A percentile compares a stretch with the other conserved stretches of the same genome.
These are phyloP conservation scores for Molossus alvarezi DNA, from an alignment of 2,797 vertebrate genomes.

Conservation along the genomic window DNA sequence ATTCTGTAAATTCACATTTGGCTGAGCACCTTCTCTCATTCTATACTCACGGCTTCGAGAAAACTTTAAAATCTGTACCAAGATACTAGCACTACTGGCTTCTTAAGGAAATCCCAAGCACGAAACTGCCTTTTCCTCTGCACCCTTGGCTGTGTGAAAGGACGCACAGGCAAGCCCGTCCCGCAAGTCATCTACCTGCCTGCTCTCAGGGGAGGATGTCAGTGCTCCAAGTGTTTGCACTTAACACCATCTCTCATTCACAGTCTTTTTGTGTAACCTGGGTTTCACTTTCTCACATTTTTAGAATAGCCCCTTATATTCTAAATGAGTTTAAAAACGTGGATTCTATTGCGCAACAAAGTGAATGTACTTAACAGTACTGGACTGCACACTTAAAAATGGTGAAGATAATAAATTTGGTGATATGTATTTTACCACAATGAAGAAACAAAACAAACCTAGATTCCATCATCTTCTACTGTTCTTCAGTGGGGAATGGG, in stretches of 20 bases:
- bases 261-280: not conserved
- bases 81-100: not conserved
- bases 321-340: not conserved
- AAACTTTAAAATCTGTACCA: not conserved
- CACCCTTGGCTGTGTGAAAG: not conserved
- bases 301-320: not conserved
- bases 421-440: not conserved
- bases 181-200: not conserved
- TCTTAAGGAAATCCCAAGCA: conserved; percentile 23
- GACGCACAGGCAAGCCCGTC: not conserved
- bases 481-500: not conserved
- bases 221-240: not conserved
- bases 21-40: not conserved
- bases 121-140: not conserved
- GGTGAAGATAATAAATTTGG: not conserved
- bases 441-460: not conserved
- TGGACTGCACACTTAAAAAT: not conserved
- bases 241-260: not conserved
- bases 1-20: not conserved
- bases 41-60: not conserved
- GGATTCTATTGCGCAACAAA: not conserved
- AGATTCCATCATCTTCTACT: not conserved
- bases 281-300: conserved; percentile 39
- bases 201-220: not conserved
- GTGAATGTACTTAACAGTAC: not conserved